phyloP scores from a whole-genome alignment of 2,113 vertebrate species.

The Apodemus speciosus region DNA sequence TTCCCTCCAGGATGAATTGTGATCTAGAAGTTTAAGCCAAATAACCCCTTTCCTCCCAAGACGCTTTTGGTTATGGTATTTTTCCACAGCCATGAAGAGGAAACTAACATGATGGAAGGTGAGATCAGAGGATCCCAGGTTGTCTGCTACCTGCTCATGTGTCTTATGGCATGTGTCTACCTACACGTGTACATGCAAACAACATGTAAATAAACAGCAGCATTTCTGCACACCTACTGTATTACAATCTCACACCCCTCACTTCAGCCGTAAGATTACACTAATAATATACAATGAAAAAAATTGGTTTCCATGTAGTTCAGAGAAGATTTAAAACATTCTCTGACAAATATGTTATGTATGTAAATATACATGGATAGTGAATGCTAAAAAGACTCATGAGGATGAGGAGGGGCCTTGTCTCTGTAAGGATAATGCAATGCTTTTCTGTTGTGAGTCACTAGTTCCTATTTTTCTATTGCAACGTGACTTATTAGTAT shows the following conservation, averaged over 20 bases:
- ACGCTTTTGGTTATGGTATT: not conserved
- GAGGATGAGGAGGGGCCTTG: not conserved
- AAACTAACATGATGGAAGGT: not conserved
- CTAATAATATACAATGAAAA: slow-evolving; percentile 19
- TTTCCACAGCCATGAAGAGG: not conserved
- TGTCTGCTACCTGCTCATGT: not conserved
- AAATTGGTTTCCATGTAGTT: not conserved
- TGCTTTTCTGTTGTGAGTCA: not conserved
- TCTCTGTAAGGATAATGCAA: not conserved
- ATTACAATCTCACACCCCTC: not conserved
- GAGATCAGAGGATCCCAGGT: not conserved
- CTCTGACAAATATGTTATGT: slow-evolving; percentile 16
- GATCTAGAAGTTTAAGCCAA: not conserved
- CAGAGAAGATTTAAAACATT: not conserved
- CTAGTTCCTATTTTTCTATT: slow-evolving; percentile 25
- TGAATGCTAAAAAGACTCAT: not conserved
- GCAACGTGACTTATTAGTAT: not conserved
- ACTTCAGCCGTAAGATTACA: not conserved
- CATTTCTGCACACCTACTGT: not conserved
- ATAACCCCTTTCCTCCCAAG: not conserved
- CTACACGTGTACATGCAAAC: not conserved
- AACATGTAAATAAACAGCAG: not conserved
- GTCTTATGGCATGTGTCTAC: too few species aligned
- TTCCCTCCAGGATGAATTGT: not conserved
- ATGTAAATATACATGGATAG: not conserved